phyloP scores from a whole-genome alignment of 2,888 invertebrate species.

The Rhagonycha lutea region DNA sequence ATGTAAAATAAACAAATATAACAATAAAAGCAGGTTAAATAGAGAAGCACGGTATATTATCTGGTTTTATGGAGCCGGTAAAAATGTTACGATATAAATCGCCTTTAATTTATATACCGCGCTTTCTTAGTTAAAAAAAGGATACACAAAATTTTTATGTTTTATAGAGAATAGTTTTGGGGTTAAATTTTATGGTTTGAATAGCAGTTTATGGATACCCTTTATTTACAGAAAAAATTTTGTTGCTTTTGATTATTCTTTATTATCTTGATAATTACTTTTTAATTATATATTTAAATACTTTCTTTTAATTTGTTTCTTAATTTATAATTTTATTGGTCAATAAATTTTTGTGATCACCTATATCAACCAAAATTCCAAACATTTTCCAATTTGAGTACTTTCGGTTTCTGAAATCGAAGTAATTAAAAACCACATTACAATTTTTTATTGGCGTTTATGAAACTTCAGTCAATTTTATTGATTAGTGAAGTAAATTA shows the following conservation, averaged over 20 bases:
- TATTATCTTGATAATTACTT: background rate
- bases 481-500: background rate
- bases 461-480: background rate
- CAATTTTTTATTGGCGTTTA: background rate
- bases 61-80: background rate
- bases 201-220: conserved; percentile 8
- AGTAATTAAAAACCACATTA: background rate
- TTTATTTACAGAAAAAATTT: background rate
- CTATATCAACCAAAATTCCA: background rate
- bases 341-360: background rate
- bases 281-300: background rate
- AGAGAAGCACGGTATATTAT: background rate
- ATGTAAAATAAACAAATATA: background rate
- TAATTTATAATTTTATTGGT: background rate
- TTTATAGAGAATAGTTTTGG: conserved; percentile 17
- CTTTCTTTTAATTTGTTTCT: background rate
- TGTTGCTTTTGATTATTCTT: background rate
- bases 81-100: conserved; percentile 12
- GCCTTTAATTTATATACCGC: background rate
- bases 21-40: background rate
- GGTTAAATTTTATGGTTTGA: conserved; percentile 14
- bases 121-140: conserved; percentile 15
- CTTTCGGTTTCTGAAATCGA: background rate
- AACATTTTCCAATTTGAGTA: background rate
- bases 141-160: conserved; percentile 6